Conservation (phyloP, 2,797 vertebrate species). For the Chelonia mydas region DNA sequence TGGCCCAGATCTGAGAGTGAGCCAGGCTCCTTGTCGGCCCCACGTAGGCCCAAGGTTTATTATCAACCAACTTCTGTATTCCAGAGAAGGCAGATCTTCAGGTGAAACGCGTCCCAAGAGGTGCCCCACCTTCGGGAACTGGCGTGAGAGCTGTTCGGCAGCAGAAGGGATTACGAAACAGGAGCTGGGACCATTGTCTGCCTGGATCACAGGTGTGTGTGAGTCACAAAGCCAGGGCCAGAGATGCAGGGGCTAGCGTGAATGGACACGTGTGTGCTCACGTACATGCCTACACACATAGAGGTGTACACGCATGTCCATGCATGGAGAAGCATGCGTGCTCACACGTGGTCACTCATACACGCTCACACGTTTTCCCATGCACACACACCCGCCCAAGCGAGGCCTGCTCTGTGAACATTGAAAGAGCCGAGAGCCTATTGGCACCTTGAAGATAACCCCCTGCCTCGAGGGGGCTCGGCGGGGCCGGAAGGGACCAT, state of each 20-base stretch:
- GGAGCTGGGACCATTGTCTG: neutral
- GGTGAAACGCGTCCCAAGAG: neutral
- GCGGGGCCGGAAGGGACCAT: too few relatives aligned
- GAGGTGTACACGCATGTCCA: too few relatives aligned
- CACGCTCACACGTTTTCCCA: neutral
- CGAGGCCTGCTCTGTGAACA: rapidly evolving
- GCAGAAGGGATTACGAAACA: neutral
- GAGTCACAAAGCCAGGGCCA: neutral
- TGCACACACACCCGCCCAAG: too few relatives aligned
- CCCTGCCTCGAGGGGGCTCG: neutral
- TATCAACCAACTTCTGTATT: neutral
- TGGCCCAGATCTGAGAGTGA: neutral
- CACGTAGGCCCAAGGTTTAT: neutral
- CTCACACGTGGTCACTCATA: neutral
- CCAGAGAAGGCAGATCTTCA: neutral
- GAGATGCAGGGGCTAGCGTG: neutral
- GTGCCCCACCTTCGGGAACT: neutral
- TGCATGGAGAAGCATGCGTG: neutral
- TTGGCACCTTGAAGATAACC: neutral
- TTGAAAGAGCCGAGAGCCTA: neutral
- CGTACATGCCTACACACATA: neutral
- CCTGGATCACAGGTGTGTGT: neutral
- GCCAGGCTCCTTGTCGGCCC: neutral
- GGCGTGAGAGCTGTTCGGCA: neutral
- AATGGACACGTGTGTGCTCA: neutral